These are phyloP conservation scores for Cephalotes varians DNA, from an alignment of 2,888 invertebrate species.

Conservation along the genomic window DNA sequence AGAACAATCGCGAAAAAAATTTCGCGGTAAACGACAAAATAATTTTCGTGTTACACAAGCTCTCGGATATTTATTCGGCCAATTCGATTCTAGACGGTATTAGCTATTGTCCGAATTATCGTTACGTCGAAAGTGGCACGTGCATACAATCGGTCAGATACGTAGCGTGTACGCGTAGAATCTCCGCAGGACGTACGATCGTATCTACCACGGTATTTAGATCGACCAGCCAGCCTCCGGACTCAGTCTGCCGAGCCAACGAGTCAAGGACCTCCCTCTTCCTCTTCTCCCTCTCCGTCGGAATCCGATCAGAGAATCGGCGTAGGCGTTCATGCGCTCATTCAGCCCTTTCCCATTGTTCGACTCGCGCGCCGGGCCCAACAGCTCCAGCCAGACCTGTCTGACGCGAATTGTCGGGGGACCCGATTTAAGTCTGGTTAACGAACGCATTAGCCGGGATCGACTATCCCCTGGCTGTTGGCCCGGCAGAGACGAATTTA, in stretches of 20 bases:
- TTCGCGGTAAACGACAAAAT: neutral
- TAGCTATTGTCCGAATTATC: slow-evolving; percentile 46
- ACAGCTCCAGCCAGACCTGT: slow-evolving; percentile 29
- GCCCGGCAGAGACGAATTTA: slow-evolving; percentile 21
- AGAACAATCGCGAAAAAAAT: neutral
- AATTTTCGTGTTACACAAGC: slow-evolving; percentile 17
- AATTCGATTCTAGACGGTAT: slow-evolving; percentile 54
- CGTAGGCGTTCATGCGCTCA: slow-evolving; percentile 69
- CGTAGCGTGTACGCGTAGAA: slow-evolving; percentile 62
- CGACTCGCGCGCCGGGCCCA: slow-evolving; percentile 22
- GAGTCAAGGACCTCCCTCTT: slow-evolving; percentile 72
- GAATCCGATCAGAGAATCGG: slow-evolving; percentile 71
- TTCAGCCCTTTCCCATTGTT: slow-evolving; percentile 62
- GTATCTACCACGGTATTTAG: slow-evolving; percentile 78
- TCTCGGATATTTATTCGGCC: slow-evolving; percentile 50
- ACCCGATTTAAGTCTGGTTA: slow-evolving; percentile 44
- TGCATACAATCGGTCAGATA: slow-evolving; percentile 50
- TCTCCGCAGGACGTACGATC: slow-evolving; percentile 71
- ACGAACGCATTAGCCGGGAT: slow-evolving; percentile 15
- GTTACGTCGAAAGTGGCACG: neutral
- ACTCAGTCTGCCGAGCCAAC: slow-evolving; percentile 67
- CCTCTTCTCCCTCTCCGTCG: slow-evolving; percentile 57
- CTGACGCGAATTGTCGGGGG: slow-evolving; percentile 44
- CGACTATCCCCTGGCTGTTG: neutral
- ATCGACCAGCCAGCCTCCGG: slow-evolving; percentile 73